A percentile compares a stretch with the other conserved stretches of the same genome.
Evolutionary conservation across 2,113 vertebrate species (phyloP).

Genomic region (Delphinus delphis): DNA sequence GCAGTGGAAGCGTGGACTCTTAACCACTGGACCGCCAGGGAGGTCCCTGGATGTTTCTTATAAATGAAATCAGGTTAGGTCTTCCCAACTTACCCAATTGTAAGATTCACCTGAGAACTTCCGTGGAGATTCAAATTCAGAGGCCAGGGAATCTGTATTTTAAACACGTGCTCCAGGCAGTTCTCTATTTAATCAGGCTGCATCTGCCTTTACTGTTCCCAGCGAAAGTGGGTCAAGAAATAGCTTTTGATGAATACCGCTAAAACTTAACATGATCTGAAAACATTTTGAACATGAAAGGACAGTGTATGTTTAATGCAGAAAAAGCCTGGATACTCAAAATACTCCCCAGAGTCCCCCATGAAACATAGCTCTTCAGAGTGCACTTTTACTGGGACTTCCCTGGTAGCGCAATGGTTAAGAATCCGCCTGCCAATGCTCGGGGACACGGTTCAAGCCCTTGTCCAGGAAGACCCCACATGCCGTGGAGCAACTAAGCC

Average conservation of each 20-base stretch:
- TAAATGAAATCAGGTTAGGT: slow-evolving; percentile 46
- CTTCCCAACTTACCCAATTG: not conserved
- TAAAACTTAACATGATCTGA: not conserved
- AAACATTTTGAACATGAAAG: slow-evolving; percentile 17
- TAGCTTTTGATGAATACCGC: not conserved
- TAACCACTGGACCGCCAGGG: not conserved
- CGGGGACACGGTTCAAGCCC: too few species aligned
- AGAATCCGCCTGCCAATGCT: too few species aligned
- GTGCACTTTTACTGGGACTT: too few species aligned
- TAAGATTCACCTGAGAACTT: not conserved
- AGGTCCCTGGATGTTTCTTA: not conserved
- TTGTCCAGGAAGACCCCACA: too few species aligned
- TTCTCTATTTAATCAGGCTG: slow-evolving; percentile 6
- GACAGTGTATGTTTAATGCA: not conserved
- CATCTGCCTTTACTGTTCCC: not conserved
- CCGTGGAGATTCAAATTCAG: not conserved
- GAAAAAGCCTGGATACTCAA: slow-evolving; percentile 33
- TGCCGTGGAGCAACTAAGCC: too few species aligned
- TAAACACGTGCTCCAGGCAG: not conserved
- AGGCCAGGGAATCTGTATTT: not conserved
- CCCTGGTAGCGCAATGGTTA: too few species aligned
- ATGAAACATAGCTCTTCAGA: not conserved
- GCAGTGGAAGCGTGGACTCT: not conserved
- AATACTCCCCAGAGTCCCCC: not conserved
- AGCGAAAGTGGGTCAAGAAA: not conserved